phyloP scores from a whole-genome alignment of 2,888 invertebrate species.

The Diabrotica balteata region DNA sequence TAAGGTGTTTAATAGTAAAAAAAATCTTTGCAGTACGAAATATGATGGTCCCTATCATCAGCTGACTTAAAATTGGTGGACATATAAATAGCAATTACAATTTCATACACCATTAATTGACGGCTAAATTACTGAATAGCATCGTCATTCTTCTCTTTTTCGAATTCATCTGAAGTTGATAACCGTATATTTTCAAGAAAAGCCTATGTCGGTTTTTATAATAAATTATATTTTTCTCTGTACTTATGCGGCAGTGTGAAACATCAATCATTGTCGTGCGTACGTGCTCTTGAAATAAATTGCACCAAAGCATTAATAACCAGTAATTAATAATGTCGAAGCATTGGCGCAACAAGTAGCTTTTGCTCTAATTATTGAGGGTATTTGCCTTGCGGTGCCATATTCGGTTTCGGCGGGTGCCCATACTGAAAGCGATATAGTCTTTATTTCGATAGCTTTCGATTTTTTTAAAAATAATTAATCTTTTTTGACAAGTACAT shows the following conservation, averaged over 20 bases:
- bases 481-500: no score
- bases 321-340: conserved; percentile 20
- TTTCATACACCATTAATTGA: conserved; percentile 3
- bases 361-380: conserved; percentile 1
- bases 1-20: no score
- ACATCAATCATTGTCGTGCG: conserved; percentile 43
- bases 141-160: conserved; percentile 3
- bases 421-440: no score
- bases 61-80: no score
- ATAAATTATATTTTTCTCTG: conserved; percentile 39
- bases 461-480: no score
- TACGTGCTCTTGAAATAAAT: conserved; percentile 33
- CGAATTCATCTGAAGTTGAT: conserved; percentile 6
- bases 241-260: conserved; percentile 35
- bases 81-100: neutral
- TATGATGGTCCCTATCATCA: no score
- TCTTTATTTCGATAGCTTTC: no score
- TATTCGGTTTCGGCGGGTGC: no score
- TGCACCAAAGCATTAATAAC: conserved; percentile 30
- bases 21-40: no score
- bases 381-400: no score
- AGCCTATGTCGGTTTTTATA: conserved; percentile 36
- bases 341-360: conserved; percentile 16
- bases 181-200: conserved; percentile 21
- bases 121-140: conserved; percentile 4